Conservation (phyloP, 1,140 invertebrate species). For the Drepana arcuata region DNA sequence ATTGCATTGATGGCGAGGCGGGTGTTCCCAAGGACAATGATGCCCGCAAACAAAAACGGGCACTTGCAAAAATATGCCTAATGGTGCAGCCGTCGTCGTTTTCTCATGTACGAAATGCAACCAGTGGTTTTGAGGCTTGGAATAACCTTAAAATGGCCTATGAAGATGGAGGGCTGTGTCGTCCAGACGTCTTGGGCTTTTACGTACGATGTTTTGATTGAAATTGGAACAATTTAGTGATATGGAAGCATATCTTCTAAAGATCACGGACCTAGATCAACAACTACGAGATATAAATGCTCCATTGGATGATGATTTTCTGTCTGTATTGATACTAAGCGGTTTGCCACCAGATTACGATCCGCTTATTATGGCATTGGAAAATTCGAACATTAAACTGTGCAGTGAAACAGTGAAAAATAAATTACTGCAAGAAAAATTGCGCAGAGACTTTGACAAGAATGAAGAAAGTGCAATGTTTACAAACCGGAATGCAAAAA, state of each 20-base stretch:
- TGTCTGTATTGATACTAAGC: slow-evolving; percentile 30
- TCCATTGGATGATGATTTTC: slow-evolving; percentile 27
- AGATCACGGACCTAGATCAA: slow-evolving; percentile 15
- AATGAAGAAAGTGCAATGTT: slow-evolving; percentile 15
- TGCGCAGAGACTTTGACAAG: slow-evolving; percentile 15
- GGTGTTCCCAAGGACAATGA: too few species aligned
- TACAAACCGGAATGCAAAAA: slow-evolving; percentile 9
- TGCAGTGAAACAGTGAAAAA: slow-evolving; percentile 21
- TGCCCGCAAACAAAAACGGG: slow-evolving; percentile 10
- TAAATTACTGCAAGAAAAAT: slow-evolving; percentile 28
- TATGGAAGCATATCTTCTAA: too few species aligned
- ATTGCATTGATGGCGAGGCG: slow-evolving; percentile 11
- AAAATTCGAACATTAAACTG: slow-evolving; percentile 28
- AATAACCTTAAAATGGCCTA: slow-evolving; percentile 13
- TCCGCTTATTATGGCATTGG: too few species aligned
- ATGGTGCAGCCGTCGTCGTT: slow-evolving; percentile 8
- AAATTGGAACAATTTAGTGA: too few species aligned
- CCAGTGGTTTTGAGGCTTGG: slow-evolving; percentile 13
- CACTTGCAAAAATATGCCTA: slow-evolving; percentile 18
- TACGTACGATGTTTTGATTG: too few species aligned
- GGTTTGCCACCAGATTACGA: too few species aligned
- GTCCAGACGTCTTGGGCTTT: slow-evolving; percentile 15
- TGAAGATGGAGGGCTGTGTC: slow-evolving; percentile 18
- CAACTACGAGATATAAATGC: slow-evolving; percentile 21
- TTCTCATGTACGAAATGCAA: slow-evolving; percentile 13